These are phyloP conservation scores for Sialia sialis DNA, from an alignment of 2,113 vertebrate genomes.

Conservation along the genomic window DNA sequence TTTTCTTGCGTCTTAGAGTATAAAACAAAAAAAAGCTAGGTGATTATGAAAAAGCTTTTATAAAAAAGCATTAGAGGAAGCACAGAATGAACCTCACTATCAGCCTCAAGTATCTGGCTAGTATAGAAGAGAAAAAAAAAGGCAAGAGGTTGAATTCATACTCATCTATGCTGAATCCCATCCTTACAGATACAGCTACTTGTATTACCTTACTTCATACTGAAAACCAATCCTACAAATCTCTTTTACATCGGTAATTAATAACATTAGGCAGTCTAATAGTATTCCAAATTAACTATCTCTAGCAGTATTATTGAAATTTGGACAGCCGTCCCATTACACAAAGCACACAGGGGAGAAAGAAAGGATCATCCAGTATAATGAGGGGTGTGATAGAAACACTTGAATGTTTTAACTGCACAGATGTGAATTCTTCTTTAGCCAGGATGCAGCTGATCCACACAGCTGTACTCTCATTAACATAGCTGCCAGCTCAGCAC, in stretches of 20 bases:
- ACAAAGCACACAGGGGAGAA: not conserved
- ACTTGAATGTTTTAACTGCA: not conserved
- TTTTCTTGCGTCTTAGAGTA: not conserved
- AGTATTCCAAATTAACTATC: not conserved
- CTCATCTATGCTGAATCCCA: not conserved
- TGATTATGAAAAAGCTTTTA: not conserved
- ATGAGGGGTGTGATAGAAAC: not conserved
- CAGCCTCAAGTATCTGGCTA: not conserved
- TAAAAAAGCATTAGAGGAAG: not conserved
- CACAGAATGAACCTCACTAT: not conserved
- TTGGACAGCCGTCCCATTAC: not conserved
- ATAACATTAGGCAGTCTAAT: not conserved
- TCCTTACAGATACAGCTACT: not conserved
- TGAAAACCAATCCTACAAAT: not conserved
- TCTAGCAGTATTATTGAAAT: not conserved
- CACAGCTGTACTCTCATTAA: not conserved
- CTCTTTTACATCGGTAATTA: not conserved
- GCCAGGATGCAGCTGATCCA: not conserved
- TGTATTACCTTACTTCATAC: not conserved
- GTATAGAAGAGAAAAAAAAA: not conserved
- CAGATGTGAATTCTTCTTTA: not conserved
- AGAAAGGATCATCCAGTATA: not conserved
- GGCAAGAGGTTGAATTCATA: not conserved
- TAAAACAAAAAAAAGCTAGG: not conserved
- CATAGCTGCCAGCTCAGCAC: not conserved